A percentile compares a stretch with the other conserved stretches of the same genome.
Conservation (phyloP, 2,113 vertebrate species). For the Alexandromys fortis region DNA sequence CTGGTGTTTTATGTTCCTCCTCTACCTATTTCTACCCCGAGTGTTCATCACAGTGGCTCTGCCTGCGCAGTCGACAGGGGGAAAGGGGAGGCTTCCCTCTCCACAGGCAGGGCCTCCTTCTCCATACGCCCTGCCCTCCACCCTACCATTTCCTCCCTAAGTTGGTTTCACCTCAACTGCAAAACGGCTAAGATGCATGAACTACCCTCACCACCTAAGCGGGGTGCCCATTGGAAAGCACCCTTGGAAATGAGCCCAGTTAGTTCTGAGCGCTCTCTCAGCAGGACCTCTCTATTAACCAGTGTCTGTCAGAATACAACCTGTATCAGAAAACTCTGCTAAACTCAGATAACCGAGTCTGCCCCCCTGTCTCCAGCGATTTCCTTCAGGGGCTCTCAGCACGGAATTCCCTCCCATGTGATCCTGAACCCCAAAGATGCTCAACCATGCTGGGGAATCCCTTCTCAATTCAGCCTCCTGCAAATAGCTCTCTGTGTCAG, state of each 20-base stretch:
- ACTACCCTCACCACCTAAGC: too few relatives aligned
- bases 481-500: constrained; percentile 26
- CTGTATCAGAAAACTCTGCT: background rate
- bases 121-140: background rate
- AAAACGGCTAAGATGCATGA: background rate
- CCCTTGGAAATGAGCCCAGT: background rate
- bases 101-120: background rate
- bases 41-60: background rate
- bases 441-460: constrained; percentile 7
- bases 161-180: background rate
- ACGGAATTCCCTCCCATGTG: background rate
- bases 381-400: background rate
- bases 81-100: background rate
- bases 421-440: background rate
- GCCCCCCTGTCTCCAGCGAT: background rate
- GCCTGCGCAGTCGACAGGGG: background rate
- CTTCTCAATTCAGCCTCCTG: constrained; percentile 15
- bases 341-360: background rate
- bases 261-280: background rate
- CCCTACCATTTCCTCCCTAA: background rate
- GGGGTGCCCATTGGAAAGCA: background rate
- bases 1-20: constrained; percentile 24
- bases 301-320: background rate
- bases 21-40: constrained; percentile 29
- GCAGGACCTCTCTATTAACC: background rate